Evolutionary conservation across 2,888 invertebrate genomes (phyloP).

Genomic region (Drosophila percnosoma): DNA sequence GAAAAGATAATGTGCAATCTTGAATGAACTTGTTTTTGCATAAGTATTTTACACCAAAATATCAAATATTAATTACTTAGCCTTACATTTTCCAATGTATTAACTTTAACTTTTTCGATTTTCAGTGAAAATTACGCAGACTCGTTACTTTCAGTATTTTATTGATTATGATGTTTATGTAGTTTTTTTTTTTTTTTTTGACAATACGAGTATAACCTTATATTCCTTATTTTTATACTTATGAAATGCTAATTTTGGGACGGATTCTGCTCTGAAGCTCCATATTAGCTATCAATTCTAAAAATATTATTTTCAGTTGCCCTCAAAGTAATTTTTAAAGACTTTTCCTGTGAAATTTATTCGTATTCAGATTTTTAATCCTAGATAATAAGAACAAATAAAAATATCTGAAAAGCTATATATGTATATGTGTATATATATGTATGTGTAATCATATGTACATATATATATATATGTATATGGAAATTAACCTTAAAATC

Average conservation of each 20-base stretch:
- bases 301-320: constrained; percentile 1
- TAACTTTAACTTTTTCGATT: neutral
- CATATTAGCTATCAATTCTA: neutral
- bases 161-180: neutral
- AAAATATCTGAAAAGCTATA: constrained; percentile 2
- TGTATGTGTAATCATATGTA: constrained; percentile 9
- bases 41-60: neutral
- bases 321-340: neutral
- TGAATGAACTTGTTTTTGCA: neutral
- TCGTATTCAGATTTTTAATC: constrained; percentile 7
- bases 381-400: constrained; percentile 4
- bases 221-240: neutral
- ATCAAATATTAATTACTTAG: neutral
- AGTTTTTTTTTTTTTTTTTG: neutral
- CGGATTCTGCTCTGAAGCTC: constrained; percentile 1
- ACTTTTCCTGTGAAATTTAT: neutral
- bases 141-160: neutral
- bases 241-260: constrained; percentile 6
- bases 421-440: constrained; percentile 14
- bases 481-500: neutral
- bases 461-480: constrained; percentile 14
- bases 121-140: neutral
- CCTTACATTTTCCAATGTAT: neutral
- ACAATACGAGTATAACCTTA: neutral
- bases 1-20: neutral